Evolutionary conservation across 2,797 vertebrate species (phyloP).

Genomic region (Lepus townsendii): DNA sequence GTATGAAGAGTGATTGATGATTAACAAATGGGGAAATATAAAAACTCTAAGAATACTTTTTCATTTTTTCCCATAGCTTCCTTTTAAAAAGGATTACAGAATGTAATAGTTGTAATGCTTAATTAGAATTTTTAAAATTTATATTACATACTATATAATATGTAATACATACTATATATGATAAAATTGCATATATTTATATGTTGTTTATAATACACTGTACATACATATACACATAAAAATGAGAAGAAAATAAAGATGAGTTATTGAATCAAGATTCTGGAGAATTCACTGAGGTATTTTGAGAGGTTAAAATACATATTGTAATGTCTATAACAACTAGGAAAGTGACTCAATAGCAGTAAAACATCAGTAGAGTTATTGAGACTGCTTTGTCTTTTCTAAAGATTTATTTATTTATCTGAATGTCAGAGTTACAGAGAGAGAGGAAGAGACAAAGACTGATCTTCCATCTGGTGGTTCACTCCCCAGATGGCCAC

Average conservation of each 20-base stretch:
- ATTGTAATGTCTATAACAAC: neutral
- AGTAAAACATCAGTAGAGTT: neutral
- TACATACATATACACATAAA: neutral
- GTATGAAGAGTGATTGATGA: neutral
- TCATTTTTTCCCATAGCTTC: neutral
- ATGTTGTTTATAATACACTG: neutral
- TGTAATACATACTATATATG: too few relatives aligned
- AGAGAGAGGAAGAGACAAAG: too few relatives aligned
- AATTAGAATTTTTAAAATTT: neutral
- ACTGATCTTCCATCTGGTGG: too few relatives aligned
- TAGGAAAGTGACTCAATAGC: neutral
- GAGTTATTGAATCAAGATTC: neutral
- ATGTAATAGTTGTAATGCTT: neutral
- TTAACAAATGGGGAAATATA: neutral
- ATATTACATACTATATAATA: neutral
- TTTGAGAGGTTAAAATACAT: neutral
- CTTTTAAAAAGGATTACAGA: neutral
- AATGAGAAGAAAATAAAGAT: neutral
- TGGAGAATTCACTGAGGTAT: neutral
- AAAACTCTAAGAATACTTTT: neutral
- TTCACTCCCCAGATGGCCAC: too few relatives aligned
- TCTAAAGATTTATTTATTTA: too few relatives aligned
- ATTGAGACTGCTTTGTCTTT: too few relatives aligned
- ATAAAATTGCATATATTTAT: neutral
- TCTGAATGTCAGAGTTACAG: too few relatives aligned